A percentile compares a stretch with the other conserved stretches of the same genome.
Conservation (phyloP, 2,888 invertebrate genomes). For the Clostera curtula region DNA sequence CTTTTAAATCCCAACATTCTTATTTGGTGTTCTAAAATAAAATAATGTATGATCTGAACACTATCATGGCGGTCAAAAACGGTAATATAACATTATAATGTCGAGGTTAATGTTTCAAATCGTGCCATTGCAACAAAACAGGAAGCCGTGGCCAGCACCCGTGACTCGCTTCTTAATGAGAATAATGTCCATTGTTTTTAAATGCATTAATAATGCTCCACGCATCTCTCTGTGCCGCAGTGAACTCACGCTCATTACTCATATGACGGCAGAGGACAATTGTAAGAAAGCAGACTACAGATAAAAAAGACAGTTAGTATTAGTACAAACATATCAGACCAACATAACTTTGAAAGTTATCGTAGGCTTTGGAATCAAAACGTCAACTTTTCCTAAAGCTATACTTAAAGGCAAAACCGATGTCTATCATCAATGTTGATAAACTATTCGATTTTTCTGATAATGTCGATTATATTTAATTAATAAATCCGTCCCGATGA, state of each 20-base stretch:
- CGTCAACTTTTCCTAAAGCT: too few species aligned
- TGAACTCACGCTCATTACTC: conserved; percentile 19
- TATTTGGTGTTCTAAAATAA: too few species aligned
- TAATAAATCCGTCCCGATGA: too few species aligned
- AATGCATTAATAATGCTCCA: conserved; percentile 18
- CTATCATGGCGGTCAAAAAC: conserved; percentile 7
- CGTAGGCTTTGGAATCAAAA: too few species aligned
- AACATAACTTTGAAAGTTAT: too few species aligned
- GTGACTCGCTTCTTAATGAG: conserved; percentile 38
- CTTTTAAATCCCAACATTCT: too few species aligned
- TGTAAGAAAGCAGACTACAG: conserved; percentile 17
- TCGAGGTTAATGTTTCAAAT: conserved; percentile 40
- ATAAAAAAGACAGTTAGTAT: conserved; percentile 12
- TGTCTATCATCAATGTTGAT: too few species aligned
- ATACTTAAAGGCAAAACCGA: too few species aligned
- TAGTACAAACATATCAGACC: too few species aligned
- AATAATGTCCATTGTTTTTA: conserved; percentile 39
- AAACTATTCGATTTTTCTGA: too few species aligned
- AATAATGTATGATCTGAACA: background rate
- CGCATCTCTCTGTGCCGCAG: conserved; percentile 14
- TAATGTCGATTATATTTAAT: too few species aligned
- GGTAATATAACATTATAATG: conserved; percentile 21
- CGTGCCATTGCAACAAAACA: conserved; percentile 41
- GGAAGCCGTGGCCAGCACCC: conserved; percentile 47
- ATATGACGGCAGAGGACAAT: conserved; percentile 20